Evolutionary conservation across 2,113 vertebrate genomes (phyloP), one percentile per base, ranked within the genome.

Genomic region (Brachypodius melanocephalos): DNA sequence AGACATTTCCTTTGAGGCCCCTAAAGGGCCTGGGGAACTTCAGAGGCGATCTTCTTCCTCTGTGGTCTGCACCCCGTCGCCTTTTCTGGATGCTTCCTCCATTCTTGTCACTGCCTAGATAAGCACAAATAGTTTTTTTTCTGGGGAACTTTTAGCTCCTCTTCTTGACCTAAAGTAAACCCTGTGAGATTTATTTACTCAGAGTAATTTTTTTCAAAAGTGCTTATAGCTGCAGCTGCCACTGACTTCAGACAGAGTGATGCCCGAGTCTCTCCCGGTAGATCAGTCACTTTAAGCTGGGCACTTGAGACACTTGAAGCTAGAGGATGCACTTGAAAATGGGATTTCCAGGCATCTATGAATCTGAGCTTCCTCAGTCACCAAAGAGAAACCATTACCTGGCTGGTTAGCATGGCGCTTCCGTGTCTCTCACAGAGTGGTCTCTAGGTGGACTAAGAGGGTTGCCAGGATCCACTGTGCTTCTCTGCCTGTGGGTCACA

Each of bases 1-100:
- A 85, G 69, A 75, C 31, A 26, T 75, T 97, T 97, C 95, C 96
- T 94, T 58, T 94, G 95, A 80, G 96, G 90, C 63, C 79, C 46
- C 90, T 83, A 7, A 93, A 76, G 75, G 85, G 90, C 76, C 42
- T 63, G 79, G 61, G 85, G 83, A 94, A 58, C 65, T 86, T 84
- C 24, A 90, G 76, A 83, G 67, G 48, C 51, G 24, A 84, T 75
- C 51, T 73, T 51, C 67, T 95, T 88, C 85, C 85, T 73, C 58
- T 73, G 55, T 54, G 32, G 80, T 85, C 85, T 36, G 5, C 46
- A 66, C 54, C 58, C 42, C 0, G 0, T 20, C 57, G 45, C 42
- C n/a, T 90, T 67, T 87, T 76, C 79, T 94, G 55, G 79, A 77
- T 71, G 51, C 34, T 76, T 93, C 68, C 38, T 59, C 72, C 62